A percentile compares a stretch with the other conserved stretches of the same genome.
phyloP scores from a whole-genome alignment of 2,113 vertebrate species.

The Leptosomus discolor region DNA sequence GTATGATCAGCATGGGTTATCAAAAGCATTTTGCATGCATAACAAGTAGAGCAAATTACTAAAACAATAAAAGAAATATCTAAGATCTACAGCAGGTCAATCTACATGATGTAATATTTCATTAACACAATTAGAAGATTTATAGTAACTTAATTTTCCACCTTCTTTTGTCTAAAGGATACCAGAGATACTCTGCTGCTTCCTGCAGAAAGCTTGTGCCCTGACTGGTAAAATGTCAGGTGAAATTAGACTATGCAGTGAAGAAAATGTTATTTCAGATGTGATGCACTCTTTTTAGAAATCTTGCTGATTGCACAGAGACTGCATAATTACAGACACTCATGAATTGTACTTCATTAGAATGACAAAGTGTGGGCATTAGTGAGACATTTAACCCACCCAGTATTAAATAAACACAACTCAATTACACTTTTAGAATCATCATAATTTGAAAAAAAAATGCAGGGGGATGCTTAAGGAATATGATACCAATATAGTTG shows the following conservation, averaged over 20 bases:
- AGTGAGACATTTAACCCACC: slow-evolving; percentile 9
- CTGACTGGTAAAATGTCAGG: slow-evolving; percentile 19
- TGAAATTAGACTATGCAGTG: slow-evolving; percentile 36
- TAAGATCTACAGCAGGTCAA: background rate
- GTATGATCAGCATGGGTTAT: background rate
- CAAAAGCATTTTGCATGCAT: background rate
- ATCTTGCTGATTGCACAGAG: slow-evolving; percentile 50
- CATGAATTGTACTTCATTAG: slow-evolving; percentile 21
- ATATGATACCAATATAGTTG: background rate
- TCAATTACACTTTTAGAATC: slow-evolving; percentile 19
- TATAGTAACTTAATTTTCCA: slow-evolving; percentile 5
- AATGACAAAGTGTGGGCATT: slow-evolving; percentile 41
- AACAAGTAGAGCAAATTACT: slow-evolving; percentile 30
- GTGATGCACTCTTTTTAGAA: slow-evolving; percentile 20
- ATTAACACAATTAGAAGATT: slow-evolving; percentile 25
- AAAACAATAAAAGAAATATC: slow-evolving; percentile 12
- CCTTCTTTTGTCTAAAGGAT: background rate
- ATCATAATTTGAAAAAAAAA: background rate
- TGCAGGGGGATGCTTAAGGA: background rate
- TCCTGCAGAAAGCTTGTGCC: slow-evolving; percentile 11
- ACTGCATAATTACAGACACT: slow-evolving; percentile 47
- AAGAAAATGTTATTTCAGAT: slow-evolving; percentile 22
- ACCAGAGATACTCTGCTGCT: background rate
- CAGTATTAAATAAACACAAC: slow-evolving; percentile 1
- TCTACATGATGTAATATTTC: background rate